Conservation (phyloP, 1,140 invertebrate genomes). For the Pachyrhynchus sulphureomaculatus region DNA sequence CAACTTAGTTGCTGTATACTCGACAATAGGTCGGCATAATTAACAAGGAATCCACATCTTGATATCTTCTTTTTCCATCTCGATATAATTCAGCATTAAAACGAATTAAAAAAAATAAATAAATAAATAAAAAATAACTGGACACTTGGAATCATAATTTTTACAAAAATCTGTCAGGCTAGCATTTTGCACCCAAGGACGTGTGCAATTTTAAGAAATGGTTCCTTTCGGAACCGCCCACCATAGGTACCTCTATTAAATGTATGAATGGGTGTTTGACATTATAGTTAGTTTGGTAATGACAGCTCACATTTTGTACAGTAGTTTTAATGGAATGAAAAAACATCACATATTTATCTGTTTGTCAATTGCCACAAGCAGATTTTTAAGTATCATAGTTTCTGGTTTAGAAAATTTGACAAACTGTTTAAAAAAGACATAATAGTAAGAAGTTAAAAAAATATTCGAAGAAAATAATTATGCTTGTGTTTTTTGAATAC, state of each 20-base stretch:
- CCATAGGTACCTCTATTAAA: slow-evolving; percentile 50
- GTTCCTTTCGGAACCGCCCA: slow-evolving; percentile 48
- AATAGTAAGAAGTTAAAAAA: no score
- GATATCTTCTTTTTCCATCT: no score
- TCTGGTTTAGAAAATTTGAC: slow-evolving; percentile 6
- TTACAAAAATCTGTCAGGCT: slow-evolving; percentile 17
- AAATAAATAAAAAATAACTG: no score
- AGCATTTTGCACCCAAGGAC: slow-evolving; percentile 37
- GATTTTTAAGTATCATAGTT: background rate
- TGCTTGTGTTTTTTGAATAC: no score
- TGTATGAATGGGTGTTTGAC: slow-evolving; percentile 44
- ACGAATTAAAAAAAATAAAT: no score
- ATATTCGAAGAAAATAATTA: no score
- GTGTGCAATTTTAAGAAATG: slow-evolving; percentile 49
- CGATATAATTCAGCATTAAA: no score
- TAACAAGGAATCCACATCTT: no score
- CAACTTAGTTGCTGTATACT: no score
- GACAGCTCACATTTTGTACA: slow-evolving; percentile 46
- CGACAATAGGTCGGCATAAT: no score
- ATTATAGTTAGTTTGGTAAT: slow-evolving; percentile 29
- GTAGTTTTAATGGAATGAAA: slow-evolving; percentile 37
- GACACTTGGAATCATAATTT: no score
- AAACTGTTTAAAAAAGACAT: slow-evolving; percentile 20
- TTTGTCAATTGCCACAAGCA: background rate
- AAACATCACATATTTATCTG: slow-evolving; percentile 37